These are phyloP conservation scores for Hemiscyllium ocellatum DNA, from an alignment of 2,113 vertebrate species.

Conservation along the genomic window DNA sequence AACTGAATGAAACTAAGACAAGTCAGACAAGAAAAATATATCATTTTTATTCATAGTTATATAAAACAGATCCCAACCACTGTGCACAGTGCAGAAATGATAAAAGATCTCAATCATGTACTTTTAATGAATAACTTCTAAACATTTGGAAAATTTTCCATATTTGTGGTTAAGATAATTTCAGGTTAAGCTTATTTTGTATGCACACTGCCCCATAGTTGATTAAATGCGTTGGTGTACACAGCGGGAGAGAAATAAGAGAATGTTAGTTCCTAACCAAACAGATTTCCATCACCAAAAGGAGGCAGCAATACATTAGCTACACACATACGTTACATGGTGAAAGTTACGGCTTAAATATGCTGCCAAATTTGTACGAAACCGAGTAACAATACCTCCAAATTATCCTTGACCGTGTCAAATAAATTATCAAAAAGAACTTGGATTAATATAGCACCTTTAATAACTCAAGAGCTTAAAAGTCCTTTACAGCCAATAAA, in stretches of 20 bases:
- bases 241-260: not conserved
- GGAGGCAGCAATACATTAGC: not conserved
- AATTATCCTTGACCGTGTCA: not conserved
- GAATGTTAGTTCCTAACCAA: not conserved
- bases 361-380: not conserved
- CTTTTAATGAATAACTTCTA: not conserved
- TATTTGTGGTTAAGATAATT: not conserved
- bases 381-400: not conserved
- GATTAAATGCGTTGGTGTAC: not conserved
- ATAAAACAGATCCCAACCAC: not conserved
- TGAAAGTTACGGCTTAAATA: not conserved
- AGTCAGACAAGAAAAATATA: not conserved
- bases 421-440: not conserved
- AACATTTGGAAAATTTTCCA: not conserved
- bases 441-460: not conserved
- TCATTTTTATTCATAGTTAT: not conserved
- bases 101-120: not conserved
- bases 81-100: not conserved
- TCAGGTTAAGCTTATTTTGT: constrained; percentile 1
- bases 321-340: not conserved
- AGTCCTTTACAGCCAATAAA: not conserved
- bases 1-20: not conserved
- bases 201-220: not conserved
- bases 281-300: not conserved
- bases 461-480: not conserved